phyloP scores from a whole-genome alignment of 2,797 vertebrate species.

The Champsocephalus esox region DNA sequence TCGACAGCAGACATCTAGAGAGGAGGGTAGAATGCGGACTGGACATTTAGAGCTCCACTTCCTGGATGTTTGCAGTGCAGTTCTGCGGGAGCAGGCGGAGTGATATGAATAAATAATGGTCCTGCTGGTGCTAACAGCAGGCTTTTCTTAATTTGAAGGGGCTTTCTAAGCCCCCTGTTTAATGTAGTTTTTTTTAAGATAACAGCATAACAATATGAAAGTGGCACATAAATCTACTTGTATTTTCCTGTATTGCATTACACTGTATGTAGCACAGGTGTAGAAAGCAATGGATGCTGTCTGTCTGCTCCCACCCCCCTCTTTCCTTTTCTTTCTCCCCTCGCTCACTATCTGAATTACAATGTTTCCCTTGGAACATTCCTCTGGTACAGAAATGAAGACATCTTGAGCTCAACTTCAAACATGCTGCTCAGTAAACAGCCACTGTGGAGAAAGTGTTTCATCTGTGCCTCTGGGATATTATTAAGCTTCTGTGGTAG shows the following conservation, averaged over 20 bases:
- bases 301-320: slow-evolving; percentile 18
- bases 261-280: slow-evolving; percentile 42
- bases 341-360: slow-evolving; percentile 72
- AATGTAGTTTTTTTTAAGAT: slow-evolving; percentile 47
- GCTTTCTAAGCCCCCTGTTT: slow-evolving; percentile 56
- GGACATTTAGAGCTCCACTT: slow-evolving; percentile 45
- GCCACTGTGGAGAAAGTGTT: slow-evolving; percentile 92
- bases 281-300: slow-evolving; percentile 59
- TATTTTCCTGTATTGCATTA: slow-evolving; percentile 63
- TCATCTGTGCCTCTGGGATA: slow-evolving; percentile 99
- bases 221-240: slow-evolving; percentile 50
- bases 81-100: slow-evolving; percentile 55
- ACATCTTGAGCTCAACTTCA: slow-evolving; percentile 97
- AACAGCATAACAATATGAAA: slow-evolving; percentile 63
- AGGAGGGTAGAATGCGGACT: slow-evolving; percentile 4
- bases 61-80: slow-evolving; percentile 49
- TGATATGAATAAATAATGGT: slow-evolving; percentile 81
- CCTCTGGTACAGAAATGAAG: slow-evolving; percentile 96
- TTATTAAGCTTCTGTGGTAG: slow-evolving; percentile 96
- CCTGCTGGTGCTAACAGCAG: slow-evolving; percentile 73
- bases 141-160: slow-evolving; percentile 74
- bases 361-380: slow-evolving; percentile 79
- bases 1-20: slow-evolving; percentile 42
- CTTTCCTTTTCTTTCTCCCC: slow-evolving; percentile 9
- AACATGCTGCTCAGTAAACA: slow-evolving; percentile 96